Percentiles rank a stretch among this genome's conserved stretches.
phyloP scores from a whole-genome alignment of 1,140 invertebrate species.

The Arion vulgaris region DNA sequence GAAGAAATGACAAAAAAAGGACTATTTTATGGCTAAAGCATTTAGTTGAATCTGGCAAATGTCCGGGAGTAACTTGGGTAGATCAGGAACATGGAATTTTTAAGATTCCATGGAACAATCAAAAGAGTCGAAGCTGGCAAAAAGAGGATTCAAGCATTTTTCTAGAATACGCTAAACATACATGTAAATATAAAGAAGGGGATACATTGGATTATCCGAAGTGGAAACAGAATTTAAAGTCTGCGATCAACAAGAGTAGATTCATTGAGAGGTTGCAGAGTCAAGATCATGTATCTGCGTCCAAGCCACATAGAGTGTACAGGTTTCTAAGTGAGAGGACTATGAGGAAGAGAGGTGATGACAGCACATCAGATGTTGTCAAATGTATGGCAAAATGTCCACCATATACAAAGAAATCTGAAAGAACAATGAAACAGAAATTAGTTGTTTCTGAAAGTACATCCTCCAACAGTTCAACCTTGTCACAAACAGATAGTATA shows the following conservation, averaged over 20 bases:
- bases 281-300: background rate
- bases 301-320: constrained; percentile 20
- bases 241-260: constrained; percentile 17
- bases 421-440: background rate
- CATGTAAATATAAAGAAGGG: background rate
- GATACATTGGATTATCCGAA: constrained; percentile 10
- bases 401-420: background rate
- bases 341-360: background rate
- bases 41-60: background rate
- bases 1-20: background rate
- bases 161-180: constrained; percentile 25
- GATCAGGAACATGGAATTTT: background rate
- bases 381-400: background rate
- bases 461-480: background rate
- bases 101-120: constrained; percentile 7
- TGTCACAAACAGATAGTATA: background rate
- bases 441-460: background rate
- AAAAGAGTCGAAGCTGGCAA: constrained; percentile 18
- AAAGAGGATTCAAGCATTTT: constrained; percentile 1
- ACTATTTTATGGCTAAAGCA: constrained; percentile 1
- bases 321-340: background rate
- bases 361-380: background rate
- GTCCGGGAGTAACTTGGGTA: constrained; percentile 8
- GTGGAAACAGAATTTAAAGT: constrained; percentile 4
- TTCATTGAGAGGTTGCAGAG: background rate